Evolutionary conservation across 2,797 vertebrate genomes (phyloP), one percentile per base, ranked within the genome.

Genomic region (Pangasius macronema): DNA sequence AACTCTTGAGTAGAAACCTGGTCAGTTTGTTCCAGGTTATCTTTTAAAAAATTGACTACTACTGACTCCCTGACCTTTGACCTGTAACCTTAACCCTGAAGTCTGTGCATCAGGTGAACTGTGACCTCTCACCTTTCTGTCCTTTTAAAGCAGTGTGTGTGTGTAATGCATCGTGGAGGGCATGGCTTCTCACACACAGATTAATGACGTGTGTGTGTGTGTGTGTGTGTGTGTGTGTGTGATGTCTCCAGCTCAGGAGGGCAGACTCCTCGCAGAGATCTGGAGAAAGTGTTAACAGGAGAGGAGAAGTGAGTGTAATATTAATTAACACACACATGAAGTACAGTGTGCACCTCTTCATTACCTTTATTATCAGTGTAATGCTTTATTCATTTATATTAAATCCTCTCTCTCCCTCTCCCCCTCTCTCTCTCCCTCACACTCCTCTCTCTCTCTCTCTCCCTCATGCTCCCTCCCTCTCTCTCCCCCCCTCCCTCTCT

Each of bases 231-330:
- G 16, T 51, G 49, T 51, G 73, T 39, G 27, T 65, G 61, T 67
- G 13, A 83, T 92, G 90, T 89, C 76, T 91, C 24, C 91, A 99
- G 98, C 80, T 97, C 97, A 6, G 98, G 97, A 76, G 98, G 98
- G 63, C 98, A 99, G 95, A 99, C 98, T 63, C 98, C 98, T 3
- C 97, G 98, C 16, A 96, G 98, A 87, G 98, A 99, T 91, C 93
- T 99, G 94, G 98, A 99, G 91, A 99, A 99, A 72, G 98, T 99
- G 93, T 94, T 99, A 89, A 99, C 98, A 0, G 98, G 98, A 90
- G 98, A 99, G 83, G 98, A 99, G 61, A 99, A 99, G 98, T 99
- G 94, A 95, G 97, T 92, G 13, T 33, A 61, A 82, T 4, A 14
- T 7, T 22, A 4, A 10, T 2, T 2, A 20, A 36, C 27, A 36